Percentiles rank a stretch among this genome's conserved stretches.
phyloP scores from a whole-genome alignment of 2,797 vertebrate species.

The Limnodromus scolopaceus region DNA sequence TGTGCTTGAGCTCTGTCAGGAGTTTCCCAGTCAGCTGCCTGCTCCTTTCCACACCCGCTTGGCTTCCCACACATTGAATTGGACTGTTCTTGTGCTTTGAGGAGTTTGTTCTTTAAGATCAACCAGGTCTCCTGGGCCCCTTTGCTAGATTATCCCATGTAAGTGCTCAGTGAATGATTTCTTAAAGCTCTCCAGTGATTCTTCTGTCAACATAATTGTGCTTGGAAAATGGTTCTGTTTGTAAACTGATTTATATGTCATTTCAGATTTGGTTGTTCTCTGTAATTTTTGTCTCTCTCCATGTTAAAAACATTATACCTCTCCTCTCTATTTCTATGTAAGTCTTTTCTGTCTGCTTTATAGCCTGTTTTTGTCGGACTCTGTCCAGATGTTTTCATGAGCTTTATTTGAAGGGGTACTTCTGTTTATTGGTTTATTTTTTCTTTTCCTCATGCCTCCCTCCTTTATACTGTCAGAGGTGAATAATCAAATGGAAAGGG shows the following conservation, averaged over 20 bases:
- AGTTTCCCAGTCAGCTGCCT: constrained; percentile 2
- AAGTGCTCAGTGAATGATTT: constrained; percentile 53
- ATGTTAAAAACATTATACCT: constrained; percentile 18
- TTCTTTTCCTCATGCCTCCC: background rate
- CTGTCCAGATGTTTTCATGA: background rate
- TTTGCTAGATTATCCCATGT: constrained; percentile 48
- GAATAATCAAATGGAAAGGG: constrained; percentile 2
- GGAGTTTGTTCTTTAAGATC: constrained; percentile 51
- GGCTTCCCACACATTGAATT: constrained; percentile 16
- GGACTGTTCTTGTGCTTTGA: constrained; percentile 23
- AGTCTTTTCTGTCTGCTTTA: background rate
- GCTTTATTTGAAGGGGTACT: background rate
- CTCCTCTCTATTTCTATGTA: background rate
- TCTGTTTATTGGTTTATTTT: background rate
- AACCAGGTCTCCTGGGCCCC: constrained; percentile 30
- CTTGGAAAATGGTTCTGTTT: constrained; percentile 46
- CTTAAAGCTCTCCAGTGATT: constrained; percentile 60
- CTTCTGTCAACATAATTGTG: constrained; percentile 38
- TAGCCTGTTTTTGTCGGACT: background rate
- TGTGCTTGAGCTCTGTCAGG: constrained; percentile 32
- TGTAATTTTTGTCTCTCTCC: constrained; percentile 42
- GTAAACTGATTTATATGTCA: constrained; percentile 44
- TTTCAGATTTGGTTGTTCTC: constrained; percentile 43
- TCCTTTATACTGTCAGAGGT: background rate
- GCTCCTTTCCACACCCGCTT: constrained; percentile 6